Conservation (phyloP, 2,888 invertebrate genomes). For the Torymus aiolomorphi region DNA sequence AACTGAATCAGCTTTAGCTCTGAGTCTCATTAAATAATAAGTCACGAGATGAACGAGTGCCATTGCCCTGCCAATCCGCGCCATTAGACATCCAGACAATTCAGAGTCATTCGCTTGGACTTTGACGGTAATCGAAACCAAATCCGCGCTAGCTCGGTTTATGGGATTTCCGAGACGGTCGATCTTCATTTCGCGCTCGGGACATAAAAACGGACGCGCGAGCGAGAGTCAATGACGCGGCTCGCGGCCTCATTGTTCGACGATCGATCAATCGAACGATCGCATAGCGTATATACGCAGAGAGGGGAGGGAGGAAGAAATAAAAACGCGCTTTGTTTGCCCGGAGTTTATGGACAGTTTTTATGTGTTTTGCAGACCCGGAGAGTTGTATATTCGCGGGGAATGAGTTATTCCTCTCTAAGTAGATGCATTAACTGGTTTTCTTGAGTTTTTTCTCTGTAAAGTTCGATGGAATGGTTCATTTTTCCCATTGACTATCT, state of each 20-base stretch:
- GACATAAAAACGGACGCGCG: background rate
- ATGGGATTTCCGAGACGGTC: slow-evolving; percentile 58
- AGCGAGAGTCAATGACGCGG: background rate
- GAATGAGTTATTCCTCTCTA: no score
- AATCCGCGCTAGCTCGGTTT: slow-evolving; percentile 60
- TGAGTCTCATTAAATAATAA: no score
- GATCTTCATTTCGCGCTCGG: background rate
- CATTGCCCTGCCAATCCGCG: slow-evolving; percentile 28
- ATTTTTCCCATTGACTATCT: no score
- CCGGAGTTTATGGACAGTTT: background rate
- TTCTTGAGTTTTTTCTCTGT: no score
- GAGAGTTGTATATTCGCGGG: no score
- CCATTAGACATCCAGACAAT: slow-evolving; percentile 63
- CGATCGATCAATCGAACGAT: background rate
- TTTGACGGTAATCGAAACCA: slow-evolving; percentile 67
- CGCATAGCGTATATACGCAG: background rate
- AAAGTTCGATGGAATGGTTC: no score
- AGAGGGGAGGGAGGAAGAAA: background rate
- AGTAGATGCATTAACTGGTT: no score
- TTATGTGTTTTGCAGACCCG: no score
- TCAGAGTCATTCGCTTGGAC: background rate
- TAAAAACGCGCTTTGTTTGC: background rate
- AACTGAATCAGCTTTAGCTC: no score
- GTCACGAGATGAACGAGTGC: no score
- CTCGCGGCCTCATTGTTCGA: background rate